phyloP scores from a whole-genome alignment of 2,797 vertebrate species.

The Amphiprion clarkii region DNA sequence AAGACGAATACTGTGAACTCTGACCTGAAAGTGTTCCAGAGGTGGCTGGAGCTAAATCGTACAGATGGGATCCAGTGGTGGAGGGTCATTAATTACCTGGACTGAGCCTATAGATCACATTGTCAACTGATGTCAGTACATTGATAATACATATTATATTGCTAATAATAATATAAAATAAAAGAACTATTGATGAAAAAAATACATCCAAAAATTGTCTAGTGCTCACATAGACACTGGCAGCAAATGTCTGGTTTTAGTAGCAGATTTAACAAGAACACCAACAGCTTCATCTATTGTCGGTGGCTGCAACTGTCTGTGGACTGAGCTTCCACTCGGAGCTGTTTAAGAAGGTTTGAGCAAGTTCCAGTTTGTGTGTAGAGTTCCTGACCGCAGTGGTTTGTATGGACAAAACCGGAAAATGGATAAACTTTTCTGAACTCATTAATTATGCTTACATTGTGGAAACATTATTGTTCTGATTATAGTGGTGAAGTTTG shows the following conservation, averaged over 20 bases:
- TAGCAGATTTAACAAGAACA: neutral
- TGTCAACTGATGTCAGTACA: neutral
- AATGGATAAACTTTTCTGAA: constrained; percentile 1
- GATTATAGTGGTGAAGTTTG: constrained; percentile 15
- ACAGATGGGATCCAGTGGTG: neutral
- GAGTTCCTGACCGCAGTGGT: constrained; percentile 26
- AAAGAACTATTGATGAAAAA: neutral
- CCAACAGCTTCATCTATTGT: neutral
- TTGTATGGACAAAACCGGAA: constrained; percentile 23
- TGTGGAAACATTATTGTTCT: neutral
- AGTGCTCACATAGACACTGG: neutral
- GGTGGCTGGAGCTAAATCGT: too few species aligned
- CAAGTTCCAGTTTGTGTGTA: constrained; percentile 1
- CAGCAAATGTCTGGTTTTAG: neutral
- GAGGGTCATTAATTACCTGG: neutral
- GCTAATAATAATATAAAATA: too few species aligned
- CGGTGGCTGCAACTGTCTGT: neutral
- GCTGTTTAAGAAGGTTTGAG: neutral
- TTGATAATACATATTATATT: neutral
- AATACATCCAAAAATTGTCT: neutral
- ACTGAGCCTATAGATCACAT: too few species aligned
- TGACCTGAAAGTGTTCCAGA: too few species aligned
- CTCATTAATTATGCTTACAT: neutral
- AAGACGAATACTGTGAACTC: too few species aligned
- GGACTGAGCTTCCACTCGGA: neutral